Evolutionary conservation across 2,888 invertebrate genomes (phyloP), one percentile per base, ranked within the genome.

Genomic region (Zootermopsis nevadensis): DNA sequence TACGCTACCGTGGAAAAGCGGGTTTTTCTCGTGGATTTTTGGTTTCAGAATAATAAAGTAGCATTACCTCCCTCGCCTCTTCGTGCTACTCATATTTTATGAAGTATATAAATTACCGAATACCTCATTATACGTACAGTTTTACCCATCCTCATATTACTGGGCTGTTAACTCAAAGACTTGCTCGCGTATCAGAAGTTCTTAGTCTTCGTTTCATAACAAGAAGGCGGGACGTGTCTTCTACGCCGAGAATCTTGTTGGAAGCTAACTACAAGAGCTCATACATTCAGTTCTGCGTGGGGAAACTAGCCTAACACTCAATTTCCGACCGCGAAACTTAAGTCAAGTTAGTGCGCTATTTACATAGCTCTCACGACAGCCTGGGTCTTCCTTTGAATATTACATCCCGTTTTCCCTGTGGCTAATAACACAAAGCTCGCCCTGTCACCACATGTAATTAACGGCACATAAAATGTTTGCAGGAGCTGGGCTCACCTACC

Each of bases 321-420:
- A 67, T 67, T 67, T 67, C 67, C 67, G 67, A 67, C 67, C 67
- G 67, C 67, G 67, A n/a, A 67, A 67, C 30, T 67, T 6, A 30
- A 31, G 67, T 67, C 31, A 67, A 67, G 30, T 67, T 67, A 19
- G 30, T n/a, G 27, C 67, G 67, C n/a, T 67, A 67, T 67, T 67
- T 67, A 30, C 67, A 67, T 67, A 67, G 67, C 7, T 15, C 55
- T n/a, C 55, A 22, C 24, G 22, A 7, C 42, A 42, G 42, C 10
- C 15, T 42, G 15, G 55, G 22, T 55, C n/a, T 55, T 55, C 67
- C 67, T 67, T 67, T 67, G 67, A 67, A 67, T 30, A 67, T 55
- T 19, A 55, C 15, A 19, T 3, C 55, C 55, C 22, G 7, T 19
- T 19, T 22, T 22, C 55, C 55, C 15, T 22, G 2, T 12, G 24